Percentiles rank a stretch among this genome's conserved stretches.
Evolutionary conservation across 2,888 invertebrate species (phyloP).

Genomic region (Nomada ferruginata): DNA sequence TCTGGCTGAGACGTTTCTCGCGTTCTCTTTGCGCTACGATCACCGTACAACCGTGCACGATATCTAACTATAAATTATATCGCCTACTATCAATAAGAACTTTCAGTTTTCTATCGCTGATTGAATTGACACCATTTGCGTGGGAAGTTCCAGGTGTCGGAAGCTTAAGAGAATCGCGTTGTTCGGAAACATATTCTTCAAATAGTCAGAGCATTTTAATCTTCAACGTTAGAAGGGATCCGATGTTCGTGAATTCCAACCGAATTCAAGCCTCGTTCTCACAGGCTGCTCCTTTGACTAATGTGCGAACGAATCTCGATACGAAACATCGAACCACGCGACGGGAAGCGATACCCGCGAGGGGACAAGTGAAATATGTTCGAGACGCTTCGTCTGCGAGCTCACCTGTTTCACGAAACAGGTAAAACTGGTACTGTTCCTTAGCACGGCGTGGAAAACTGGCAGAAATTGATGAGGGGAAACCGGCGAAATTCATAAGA

Average conservation of each 20-base stretch:
- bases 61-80: slow-evolving; percentile 5
- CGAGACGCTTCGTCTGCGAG: too few relatives aligned
- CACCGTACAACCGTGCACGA: neutral
- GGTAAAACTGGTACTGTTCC: slow-evolving; percentile 22
- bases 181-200: neutral
- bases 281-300: slow-evolving; percentile 45
- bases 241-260: neutral
- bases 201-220: neutral
- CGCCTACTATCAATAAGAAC: neutral
- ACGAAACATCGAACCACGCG: slow-evolving; percentile 1
- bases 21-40: neutral
- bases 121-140: neutral
- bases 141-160: neutral
- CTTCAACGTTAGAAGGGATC: neutral
- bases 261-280: slow-evolving; percentile 33
- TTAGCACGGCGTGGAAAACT: neutral
- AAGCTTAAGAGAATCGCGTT: neutral
- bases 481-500: slow-evolving; percentile 29
- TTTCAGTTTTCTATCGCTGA: neutral
- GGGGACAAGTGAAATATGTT: slow-evolving; percentile 6
- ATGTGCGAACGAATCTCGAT: slow-evolving; percentile 33
- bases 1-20: slow-evolving; percentile 18
- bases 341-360: neutral
- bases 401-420: slow-evolving; percentile 15
- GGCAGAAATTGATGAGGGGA: slow-evolving; percentile 24